These are phyloP conservation scores for Colius striatus DNA, from an alignment of 2,113 vertebrate genomes.

Conservation along the genomic window DNA sequence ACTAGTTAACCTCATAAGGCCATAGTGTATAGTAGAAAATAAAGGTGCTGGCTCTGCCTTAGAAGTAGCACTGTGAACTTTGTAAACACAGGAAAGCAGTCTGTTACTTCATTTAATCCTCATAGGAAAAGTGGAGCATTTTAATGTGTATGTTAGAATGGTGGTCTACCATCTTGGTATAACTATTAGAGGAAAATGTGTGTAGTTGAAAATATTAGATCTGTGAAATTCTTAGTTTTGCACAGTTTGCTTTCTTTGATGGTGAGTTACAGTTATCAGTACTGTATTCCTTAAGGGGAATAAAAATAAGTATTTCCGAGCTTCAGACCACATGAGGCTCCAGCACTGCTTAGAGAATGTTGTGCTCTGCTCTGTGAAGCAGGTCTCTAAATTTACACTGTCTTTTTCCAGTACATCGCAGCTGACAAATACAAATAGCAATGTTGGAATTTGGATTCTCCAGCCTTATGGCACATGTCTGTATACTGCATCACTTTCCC, in stretches of 20 bases:
- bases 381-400: not conserved
- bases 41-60: not conserved
- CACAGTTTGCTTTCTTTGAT: not conserved
- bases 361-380: not conserved
- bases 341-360: not conserved
- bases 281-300: not conserved
- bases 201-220: not conserved
- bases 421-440: not conserved
- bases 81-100: not conserved
- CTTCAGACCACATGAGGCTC: not conserved
- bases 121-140: not conserved
- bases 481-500: not conserved
- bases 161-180: not conserved
- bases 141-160: not conserved
- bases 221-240: not conserved
- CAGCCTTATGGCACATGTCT: accelerated
- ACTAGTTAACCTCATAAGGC: not conserved
- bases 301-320: not conserved
- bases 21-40: not conserved
- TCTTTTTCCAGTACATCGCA: not conserved
- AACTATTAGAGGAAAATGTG: not conserved
- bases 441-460: not conserved
- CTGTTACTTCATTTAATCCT: not conserved
- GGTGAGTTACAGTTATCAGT: not conserved
- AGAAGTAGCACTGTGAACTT: not conserved